These are phyloP conservation scores for Tribolium castaneum DNA, from an alignment of 1,140 invertebrate genomes.

Conservation along the genomic window DNA sequence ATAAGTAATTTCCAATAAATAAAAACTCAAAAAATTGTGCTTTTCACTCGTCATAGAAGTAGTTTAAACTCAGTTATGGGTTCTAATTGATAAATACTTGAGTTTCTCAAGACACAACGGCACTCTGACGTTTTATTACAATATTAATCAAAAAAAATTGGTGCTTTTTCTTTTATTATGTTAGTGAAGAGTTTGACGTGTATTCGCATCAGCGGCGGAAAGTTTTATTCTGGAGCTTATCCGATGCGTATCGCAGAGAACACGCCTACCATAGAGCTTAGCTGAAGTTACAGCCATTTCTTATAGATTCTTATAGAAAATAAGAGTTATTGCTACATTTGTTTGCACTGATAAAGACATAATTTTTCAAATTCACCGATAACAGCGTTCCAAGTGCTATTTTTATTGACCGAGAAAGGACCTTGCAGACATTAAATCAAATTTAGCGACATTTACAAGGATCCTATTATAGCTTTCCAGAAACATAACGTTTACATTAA, in stretches of 20 bases:
- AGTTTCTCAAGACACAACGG: no score
- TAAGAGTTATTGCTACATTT: slow-evolving; percentile 30
- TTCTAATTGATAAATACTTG: no score
- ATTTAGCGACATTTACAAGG: slow-evolving; percentile 22
- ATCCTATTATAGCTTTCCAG: background rate
- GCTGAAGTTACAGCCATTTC: slow-evolving; percentile 1
- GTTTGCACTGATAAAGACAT: slow-evolving; percentile 26
- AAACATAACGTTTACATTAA: background rate
- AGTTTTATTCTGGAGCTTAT: slow-evolving; percentile 20
- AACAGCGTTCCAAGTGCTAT: background rate
- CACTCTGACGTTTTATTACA: background rate
- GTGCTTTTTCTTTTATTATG: background rate
- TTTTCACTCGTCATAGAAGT: background rate
- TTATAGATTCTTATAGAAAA: slow-evolving; percentile 28
- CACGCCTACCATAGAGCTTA: slow-evolving; percentile 1
- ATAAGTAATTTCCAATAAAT: background rate
- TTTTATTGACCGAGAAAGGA: slow-evolving; percentile 2
- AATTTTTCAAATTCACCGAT: slow-evolving; percentile 13
- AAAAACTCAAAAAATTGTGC: background rate
- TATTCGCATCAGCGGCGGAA: background rate
- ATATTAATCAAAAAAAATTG: slow-evolving; percentile 8
- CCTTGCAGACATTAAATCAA: slow-evolving; percentile 13
- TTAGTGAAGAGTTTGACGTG: background rate
- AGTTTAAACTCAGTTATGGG: no score
- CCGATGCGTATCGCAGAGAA: slow-evolving; percentile 17